Conservation (phyloP, 2,797 vertebrate genomes). For the Sitta carolinensis region DNA sequence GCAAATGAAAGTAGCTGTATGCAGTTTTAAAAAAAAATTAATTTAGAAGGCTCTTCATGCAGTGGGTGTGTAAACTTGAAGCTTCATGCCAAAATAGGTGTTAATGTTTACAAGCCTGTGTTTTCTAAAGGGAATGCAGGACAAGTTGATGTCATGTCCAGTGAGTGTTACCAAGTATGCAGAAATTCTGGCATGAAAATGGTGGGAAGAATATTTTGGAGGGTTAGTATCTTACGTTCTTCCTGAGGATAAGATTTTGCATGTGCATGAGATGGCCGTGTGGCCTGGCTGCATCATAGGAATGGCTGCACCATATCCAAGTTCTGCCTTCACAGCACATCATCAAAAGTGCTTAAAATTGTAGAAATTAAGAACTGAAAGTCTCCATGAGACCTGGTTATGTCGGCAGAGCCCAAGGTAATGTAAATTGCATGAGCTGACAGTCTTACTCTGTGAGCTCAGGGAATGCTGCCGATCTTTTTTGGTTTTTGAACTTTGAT, state of each 20-base stretch:
- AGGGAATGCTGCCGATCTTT: not conserved
- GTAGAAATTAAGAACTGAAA: not conserved
- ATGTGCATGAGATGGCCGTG: not conserved
- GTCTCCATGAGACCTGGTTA: not conserved
- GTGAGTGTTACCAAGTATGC: not conserved
- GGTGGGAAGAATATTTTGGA: not conserved
- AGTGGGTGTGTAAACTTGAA: not conserved
- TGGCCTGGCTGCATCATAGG: not conserved
- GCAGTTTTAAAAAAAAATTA: fast-evolving
- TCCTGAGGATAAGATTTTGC: not conserved
- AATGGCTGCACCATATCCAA: fast-evolving
- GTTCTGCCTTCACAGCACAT: not conserved
- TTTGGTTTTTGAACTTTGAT: not conserved
- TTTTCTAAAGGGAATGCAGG: not conserved
- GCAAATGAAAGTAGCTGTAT: not conserved
- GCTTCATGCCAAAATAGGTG: not conserved
- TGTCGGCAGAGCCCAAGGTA: not conserved
- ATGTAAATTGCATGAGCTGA: conserved; percentile 24
- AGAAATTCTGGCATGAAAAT: not conserved
- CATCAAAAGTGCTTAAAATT: not conserved
- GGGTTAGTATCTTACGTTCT: fast-evolving
- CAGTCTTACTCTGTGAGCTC: not conserved
- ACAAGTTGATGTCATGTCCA: not conserved
- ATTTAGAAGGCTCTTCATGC: fast-evolving
- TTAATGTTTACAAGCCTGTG: not conserved